A percentile compares a stretch with the other conserved stretches of the same genome.
Evolutionary conservation across 2,113 vertebrate genomes (phyloP).

Genomic region (Phylloscopus trochiloides): DNA sequence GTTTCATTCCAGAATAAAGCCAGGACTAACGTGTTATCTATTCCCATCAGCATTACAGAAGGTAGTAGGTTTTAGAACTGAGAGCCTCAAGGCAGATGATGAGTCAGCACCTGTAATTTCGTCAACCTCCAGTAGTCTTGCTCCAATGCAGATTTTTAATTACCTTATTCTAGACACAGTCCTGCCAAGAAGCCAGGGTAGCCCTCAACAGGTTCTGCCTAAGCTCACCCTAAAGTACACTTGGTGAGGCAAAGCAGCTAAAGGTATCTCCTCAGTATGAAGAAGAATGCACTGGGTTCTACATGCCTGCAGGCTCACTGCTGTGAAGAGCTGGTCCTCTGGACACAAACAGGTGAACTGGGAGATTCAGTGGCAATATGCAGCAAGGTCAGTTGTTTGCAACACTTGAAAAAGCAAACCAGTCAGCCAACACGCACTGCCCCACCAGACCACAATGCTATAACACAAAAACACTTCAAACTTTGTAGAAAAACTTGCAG

Average conservation of each 20-base stretch:
- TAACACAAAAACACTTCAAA: not conserved
- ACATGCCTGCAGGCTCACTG: too few species aligned
- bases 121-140: not conserved
- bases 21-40: not conserved
- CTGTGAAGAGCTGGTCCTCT: not conserved
- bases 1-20: not conserved
- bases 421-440: fast-evolving
- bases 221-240: not conserved
- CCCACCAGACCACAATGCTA: not conserved
- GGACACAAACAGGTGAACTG: not conserved
- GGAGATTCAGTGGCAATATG: not conserved
- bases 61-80: not conserved
- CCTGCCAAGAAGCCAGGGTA: not conserved
- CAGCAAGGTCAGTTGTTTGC: not conserved
- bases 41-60: not conserved
- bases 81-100: not conserved
- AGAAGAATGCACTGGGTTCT: not conserved
- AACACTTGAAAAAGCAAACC: not conserved
- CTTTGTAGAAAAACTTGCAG: not conserved
- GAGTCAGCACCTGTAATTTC: not conserved
- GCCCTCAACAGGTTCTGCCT: not conserved
- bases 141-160: not conserved
- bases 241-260: not conserved
- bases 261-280: not conserved
- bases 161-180: not conserved